Evolutionary conservation across 2,888 invertebrate genomes (phyloP), one percentile per base, ranked within the genome.

Genomic region (Boloria euphrosyne): DNA sequence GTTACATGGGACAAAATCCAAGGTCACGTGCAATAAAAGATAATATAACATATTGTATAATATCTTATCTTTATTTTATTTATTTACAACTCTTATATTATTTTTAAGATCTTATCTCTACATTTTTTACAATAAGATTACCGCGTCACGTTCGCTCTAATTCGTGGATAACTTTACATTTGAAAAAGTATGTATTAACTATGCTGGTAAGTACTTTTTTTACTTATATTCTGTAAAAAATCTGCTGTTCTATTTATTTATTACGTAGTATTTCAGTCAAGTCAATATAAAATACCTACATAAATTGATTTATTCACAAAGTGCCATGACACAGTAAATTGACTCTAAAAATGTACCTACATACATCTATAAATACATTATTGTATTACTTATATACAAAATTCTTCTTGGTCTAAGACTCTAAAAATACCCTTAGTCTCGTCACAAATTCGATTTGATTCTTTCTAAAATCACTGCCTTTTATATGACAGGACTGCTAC

Each of bases 401-500:
- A 4, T 52, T 16, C 27, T 16, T 31, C 27, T 16, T 31, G 10
- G 1, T 38, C 31, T 38, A 22, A 50, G n/a, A 50, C 17, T 13
- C n/a, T 13, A 18, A 18, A 22, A 22, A 2, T 50, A 22, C 4
- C 17, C 10, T 3, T 50, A 13, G 22, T 50, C 50, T 50, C 13
- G 22, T 22, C 16, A 13, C 3, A 16, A 46, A 57, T 27, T 46
- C 22, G 46, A 27, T 57, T 5, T 7, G 4, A 22, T 57, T 46
- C 13, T 44, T 6, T 38, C 6, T 16, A 17, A 57, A 55, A 38
- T 22, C 13, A 10, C 31, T 17, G 3, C 6, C 0, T 16, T 38
- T 59, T 7, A 79, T 62, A 80, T 61, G 14, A 78, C 73, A 13
- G 80, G 80, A 54, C 76, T 76, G 66, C 81, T 81, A 52, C 80